Evolutionary conservation across 2,113 vertebrate species (phyloP).

Genomic region (human (Homo sapiens)): GRCh38 chr7:87177501-87178000

Average conservation of each 20-base stretch:
- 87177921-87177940: not conserved
- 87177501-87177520: not conserved
- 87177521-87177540: constrained; percentile 5
- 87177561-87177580: not conserved
- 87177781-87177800: not conserved
- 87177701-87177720: not conserved
- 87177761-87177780: not conserved
- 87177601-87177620: not conserved
- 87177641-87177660: not conserved
- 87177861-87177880: constrained; percentile 10
- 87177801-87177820: not conserved
- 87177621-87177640: not conserved
- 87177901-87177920: not conserved
- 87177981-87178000: not conserved
- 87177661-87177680: not conserved
- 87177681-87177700: not conserved
- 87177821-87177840: not conserved
- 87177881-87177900: not conserved
- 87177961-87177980: not conserved
- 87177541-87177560: not conserved
- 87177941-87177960: not conserved
- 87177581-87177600: not conserved
- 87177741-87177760: not conserved
- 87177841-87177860: constrained; percentile 2
- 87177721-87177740: constrained; percentile 15